Evolutionary conservation across 2,797 vertebrate genomes (phyloP).

Genomic region (Centroberyx gerrardi): DNA sequence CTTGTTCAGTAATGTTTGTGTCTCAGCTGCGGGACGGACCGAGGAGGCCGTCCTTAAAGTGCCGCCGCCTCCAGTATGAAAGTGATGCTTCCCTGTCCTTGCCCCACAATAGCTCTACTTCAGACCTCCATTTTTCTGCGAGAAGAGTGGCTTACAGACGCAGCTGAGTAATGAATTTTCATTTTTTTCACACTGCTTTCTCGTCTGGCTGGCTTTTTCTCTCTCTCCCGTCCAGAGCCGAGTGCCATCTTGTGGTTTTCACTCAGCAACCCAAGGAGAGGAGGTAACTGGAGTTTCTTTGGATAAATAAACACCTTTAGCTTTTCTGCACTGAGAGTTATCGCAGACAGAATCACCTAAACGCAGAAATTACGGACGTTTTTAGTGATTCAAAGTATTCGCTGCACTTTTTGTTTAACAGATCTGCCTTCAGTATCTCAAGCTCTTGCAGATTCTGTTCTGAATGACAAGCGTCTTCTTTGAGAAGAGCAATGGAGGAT

Average conservation of each 20-base stretch:
- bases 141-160: constrained; percentile 13
- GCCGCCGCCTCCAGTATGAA: constrained; percentile 17
- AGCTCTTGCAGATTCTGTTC: too few species aligned
- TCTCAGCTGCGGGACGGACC: constrained; percentile 9
- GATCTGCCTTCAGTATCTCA: too few species aligned
- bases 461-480: too few species aligned
- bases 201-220: not conserved
- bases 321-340: constrained; percentile 7
- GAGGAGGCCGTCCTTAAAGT: not conserved
- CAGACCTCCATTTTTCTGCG: constrained; percentile 21
- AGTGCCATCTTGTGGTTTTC: constrained; percentile 31
- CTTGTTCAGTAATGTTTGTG: constrained; percentile 52
- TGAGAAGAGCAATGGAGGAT: too few species aligned
- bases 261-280: constrained; percentile 33
- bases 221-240: not conserved
- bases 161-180: constrained; percentile 14
- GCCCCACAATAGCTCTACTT: constrained; percentile 36
- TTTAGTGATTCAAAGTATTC: not conserved
- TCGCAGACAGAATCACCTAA: not conserved
- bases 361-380: not conserved
- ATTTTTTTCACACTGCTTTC: constrained; percentile 10
- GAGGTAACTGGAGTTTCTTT: constrained; percentile 23
- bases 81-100: constrained; percentile 40
- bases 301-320: constrained; percentile 7
- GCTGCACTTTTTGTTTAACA: not conserved